phyloP scores from a whole-genome alignment of 2,113 vertebrate species.

The Rhea americana region DNA sequence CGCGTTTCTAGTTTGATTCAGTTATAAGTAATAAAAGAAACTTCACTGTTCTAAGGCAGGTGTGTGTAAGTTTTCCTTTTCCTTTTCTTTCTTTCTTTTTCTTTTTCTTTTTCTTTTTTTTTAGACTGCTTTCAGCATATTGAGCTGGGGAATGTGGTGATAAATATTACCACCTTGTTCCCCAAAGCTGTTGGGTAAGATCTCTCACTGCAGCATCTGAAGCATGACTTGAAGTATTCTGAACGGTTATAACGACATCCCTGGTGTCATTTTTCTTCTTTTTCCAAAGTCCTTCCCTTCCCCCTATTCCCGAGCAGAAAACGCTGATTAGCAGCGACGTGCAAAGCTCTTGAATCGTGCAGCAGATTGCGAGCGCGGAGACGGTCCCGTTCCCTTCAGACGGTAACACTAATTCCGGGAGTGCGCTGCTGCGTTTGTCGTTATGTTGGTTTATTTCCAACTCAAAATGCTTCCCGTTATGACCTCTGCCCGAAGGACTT shows the following conservation, averaged over 20 bases:
- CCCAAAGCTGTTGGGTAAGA: slow-evolving; percentile 21
- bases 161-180: slow-evolving; percentile 32
- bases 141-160: slow-evolving; percentile 22
- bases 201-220: slow-evolving; percentile 35
- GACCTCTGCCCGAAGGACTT: neutral
- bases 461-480: neutral
- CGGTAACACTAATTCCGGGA: neutral
- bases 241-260: slow-evolving; percentile 43
- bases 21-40: neutral
- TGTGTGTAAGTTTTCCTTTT: neutral
- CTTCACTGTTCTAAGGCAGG: neutral
- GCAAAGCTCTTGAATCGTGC: neutral
- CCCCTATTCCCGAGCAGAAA: neutral
- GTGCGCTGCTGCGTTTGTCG: neutral
- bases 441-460: neutral
- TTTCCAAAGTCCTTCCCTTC: slow-evolving; percentile 17
- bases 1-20: neutral
- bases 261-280: neutral
- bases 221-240: slow-evolving; percentile 33
- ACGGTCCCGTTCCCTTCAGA: neutral
- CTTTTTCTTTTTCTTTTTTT: neutral
- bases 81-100: neutral
- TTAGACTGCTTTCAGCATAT: neutral
- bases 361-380: neutral
- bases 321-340: neutral